Conservation (phyloP, 2,888 invertebrate species). For the Cephus pulcher region DNA sequence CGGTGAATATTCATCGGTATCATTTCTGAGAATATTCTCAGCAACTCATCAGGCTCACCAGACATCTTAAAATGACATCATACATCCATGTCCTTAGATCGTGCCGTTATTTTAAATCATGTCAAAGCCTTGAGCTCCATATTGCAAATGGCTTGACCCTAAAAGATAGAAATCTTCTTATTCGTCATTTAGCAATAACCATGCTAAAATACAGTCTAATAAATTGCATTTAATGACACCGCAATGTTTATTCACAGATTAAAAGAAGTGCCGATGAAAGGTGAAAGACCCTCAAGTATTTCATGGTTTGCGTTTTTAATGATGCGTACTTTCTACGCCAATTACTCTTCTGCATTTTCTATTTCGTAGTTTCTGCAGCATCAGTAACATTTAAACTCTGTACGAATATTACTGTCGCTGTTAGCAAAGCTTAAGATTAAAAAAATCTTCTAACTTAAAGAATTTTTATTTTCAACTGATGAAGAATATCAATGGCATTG, state of each 20-base stretch:
- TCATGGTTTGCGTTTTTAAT: background rate
- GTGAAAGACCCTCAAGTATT: background rate
- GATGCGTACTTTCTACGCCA: background rate
- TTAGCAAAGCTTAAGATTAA: background rate
- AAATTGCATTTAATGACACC: background rate
- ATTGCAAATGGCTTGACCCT: background rate
- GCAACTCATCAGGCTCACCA: background rate
- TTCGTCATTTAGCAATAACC: background rate
- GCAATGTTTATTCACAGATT: background rate
- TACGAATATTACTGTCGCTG: background rate
- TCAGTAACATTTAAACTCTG: background rate
- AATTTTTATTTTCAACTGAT: background rate
- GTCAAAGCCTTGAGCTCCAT: background rate
- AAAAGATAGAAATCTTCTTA: background rate
- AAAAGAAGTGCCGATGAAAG: background rate
- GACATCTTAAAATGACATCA: background rate
- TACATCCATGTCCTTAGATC: background rate
- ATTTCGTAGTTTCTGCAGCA: background rate
- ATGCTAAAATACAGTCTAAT: background rate
- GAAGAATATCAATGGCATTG: too few species aligned
- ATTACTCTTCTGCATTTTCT: background rate
- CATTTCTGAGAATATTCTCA: background rate
- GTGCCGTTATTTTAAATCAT: background rate
- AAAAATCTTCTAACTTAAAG: background rate
- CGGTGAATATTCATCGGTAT: background rate